Base-by-base conservation (phyloP, 37 sponge, comb jelly and placozoan species). In the Corticium candelabrum region DNA sequence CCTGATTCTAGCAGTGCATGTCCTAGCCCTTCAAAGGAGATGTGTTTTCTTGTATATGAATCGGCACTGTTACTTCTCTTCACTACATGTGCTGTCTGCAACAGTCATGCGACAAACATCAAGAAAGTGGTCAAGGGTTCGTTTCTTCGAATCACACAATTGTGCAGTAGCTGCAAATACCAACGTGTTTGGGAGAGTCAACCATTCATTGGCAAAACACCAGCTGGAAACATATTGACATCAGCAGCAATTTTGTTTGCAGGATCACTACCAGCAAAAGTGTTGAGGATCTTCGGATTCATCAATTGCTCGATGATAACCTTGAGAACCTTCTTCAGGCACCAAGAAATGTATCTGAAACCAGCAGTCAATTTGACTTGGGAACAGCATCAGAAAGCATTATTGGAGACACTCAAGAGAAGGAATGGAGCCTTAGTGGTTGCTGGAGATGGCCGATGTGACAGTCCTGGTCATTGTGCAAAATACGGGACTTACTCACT, bases 381-480 rank as follows among this genome's bases (percentile, higher is more conserved):
- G 84, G 34, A 84, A 1, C 3, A n/a, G 3, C 36, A 80, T n/a
- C 81, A 84, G 34, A 34, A 15, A 5, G 32, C 35, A 2, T 50
- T 87, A 3, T 27, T 87, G 30, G 80, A 33, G 3, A 27, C 29
- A 39, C 68, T 78, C 11, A 79, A 74, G 37, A 56, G 40, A 2
- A 57, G 70, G 68, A 68, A 41, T 27, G 30, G 30, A n/a, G 7
- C 68, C 1, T 69, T 85, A 2, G 21, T 56, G 3, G 29, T 84
- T 5, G 85, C 77, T 31, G 89, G 89, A 38, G 89, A 88, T 79
- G 89, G 89, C 31, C 69, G 85, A 40, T 40, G 79, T 35, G 85
- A 85, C 41, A 85, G 85, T 67, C 85, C 89, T 56, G 89, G 83
- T 2, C 82, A 88, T 32, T 68, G 77, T 40, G 85, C 85, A 2